A percentile compares a stretch with the other conserved stretches of the same genome.
phyloP scores from a whole-genome alignment of 1,140 invertebrate genomes.

The Apis mellifera region Amel_HAv3.1 CM009935.2:13343001-13343500 shows the following conservation, averaged over 20 bases:
- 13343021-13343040: background rate
- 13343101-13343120: constrained; percentile 78
- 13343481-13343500: constrained; percentile 80
- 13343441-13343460: constrained; percentile 71
- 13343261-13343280: constrained; percentile 57
- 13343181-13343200: constrained; percentile 83
- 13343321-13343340: background rate
- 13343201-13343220: constrained; percentile 77
- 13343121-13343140: constrained; percentile 82
- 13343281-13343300: background rate
- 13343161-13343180: constrained; percentile 85
- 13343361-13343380: background rate
- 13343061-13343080: constrained; percentile 64
- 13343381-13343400: background rate
- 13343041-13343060: background rate
- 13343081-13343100: constrained; percentile 76
- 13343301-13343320: background rate
- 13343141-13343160: constrained; percentile 84
- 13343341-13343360: background rate
- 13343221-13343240: constrained; percentile 73
- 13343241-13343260: constrained; percentile 81
- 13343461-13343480: constrained; percentile 68
- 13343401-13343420: constrained; percentile 29
- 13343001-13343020: background rate
- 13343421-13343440: constrained; percentile 48